Percentiles rank a stretch among this genome's conserved stretches.
These are phyloP conservation scores for Hepsetus odoe DNA, from an alignment of 2,113 vertebrate species.

Conservation along the genomic window DNA sequence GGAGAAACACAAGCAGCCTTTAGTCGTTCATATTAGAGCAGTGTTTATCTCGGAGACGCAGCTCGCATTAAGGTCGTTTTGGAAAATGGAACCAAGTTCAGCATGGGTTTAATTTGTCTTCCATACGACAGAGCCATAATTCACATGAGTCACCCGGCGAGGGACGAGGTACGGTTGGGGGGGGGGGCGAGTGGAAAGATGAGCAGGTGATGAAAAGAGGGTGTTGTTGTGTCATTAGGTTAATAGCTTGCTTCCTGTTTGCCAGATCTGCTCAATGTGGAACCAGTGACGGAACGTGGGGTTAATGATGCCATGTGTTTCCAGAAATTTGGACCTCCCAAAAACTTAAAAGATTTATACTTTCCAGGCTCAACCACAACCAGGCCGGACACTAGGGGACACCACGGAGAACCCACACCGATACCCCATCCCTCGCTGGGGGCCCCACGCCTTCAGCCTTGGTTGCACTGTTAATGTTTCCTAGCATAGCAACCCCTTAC, in stretches of 20 bases:
- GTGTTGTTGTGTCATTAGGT: constrained; percentile 35
- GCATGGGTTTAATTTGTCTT: not conserved
- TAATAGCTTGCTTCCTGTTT: constrained; percentile 44
- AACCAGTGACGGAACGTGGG: constrained; percentile 4
- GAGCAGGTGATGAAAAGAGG: constrained; percentile 13
- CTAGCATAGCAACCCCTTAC: too few species aligned
- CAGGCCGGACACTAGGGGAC: too few species aligned
- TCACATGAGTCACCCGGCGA: not conserved
- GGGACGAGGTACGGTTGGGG: not conserved
- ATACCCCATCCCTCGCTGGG: too few species aligned
- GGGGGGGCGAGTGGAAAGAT: constrained; percentile 9
- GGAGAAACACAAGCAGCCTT: not conserved
- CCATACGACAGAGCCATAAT: not conserved
- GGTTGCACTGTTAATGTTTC: too few species aligned
- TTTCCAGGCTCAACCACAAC: too few species aligned
- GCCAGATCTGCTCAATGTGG: constrained; percentile 22
- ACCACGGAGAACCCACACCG: too few species aligned
- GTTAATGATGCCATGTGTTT: constrained; percentile 46
- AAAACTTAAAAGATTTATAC: too few species aligned
- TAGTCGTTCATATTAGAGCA: constrained; percentile 18
- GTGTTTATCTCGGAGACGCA: constrained; percentile 12
- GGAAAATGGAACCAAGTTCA: constrained; percentile 22
- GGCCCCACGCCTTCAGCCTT: too few species aligned
- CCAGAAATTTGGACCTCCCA: too few species aligned
- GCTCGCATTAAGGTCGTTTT: constrained; percentile 22